These are phyloP conservation scores for Zygaena filipendulae DNA, from an alignment of 2,888 invertebrate species.

Conservation along the genomic window DNA sequence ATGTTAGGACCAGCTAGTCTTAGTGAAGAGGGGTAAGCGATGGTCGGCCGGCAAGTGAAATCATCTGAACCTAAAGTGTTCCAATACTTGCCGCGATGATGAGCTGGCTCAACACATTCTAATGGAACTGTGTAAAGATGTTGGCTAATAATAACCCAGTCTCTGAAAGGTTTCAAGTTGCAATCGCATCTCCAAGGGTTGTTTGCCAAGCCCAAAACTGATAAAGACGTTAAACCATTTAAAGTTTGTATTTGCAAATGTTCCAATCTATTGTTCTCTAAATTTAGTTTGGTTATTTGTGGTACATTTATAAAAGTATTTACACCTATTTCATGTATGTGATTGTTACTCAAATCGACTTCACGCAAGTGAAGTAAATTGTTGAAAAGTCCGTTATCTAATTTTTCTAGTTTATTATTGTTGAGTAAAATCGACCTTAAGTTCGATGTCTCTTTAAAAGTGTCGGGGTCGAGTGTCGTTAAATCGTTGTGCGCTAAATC, in stretches of 20 bases:
- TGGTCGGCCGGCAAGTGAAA: constrained; percentile 86
- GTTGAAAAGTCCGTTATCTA: constrained; percentile 81
- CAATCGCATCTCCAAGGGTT: constrained; percentile 94
- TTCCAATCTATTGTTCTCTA: constrained; percentile 80
- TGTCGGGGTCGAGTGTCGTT: constrained; percentile 71
- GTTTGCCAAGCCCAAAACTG: constrained; percentile 78
- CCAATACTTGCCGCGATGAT: constrained; percentile 78
- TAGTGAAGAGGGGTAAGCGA: constrained; percentile 73
- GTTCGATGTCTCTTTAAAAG: constrained; percentile 77
- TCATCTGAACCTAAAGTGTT: constrained; percentile 74
- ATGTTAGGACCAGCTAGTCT: constrained; percentile 74
- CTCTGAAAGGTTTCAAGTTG: constrained; percentile 79
- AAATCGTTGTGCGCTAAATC: constrained; percentile 83
- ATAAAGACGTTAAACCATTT: constrained; percentile 72
- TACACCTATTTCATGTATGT: constrained; percentile 74
- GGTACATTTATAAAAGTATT: constrained; percentile 78
- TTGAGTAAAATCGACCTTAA: constrained; percentile 79
- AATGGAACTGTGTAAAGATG: constrained; percentile 82
- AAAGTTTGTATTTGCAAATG: constrained; percentile 74
- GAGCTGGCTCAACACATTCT: constrained; percentile 76
- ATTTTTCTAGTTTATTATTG: constrained; percentile 76
- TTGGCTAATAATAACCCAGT: constrained; percentile 77
- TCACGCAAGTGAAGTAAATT: constrained; percentile 79
- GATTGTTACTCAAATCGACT: constrained; percentile 82
- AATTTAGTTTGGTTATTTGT: constrained; percentile 73